Evolutionary conservation across 2,888 invertebrate species (phyloP), one percentile per base, ranked within the genome.

Genomic region (Hypselothyrea guttata): DNA sequence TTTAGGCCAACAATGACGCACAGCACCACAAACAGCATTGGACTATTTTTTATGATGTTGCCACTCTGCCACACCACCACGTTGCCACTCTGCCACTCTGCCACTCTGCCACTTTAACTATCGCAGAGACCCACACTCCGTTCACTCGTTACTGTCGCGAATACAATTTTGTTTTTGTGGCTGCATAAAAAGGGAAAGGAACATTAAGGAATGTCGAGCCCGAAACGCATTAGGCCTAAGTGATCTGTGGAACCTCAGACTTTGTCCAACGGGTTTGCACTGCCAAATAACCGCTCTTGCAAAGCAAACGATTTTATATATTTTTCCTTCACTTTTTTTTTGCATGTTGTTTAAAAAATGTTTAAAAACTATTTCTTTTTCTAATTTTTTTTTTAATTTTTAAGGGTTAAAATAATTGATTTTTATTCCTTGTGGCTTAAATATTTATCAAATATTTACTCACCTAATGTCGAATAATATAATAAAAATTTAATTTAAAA

Each of bases 1-100:
- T 79, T 67, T 74, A 83, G 79, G 79, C 84, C 79, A 83, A 76
- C 74, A 83, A 74, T 83, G 79, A 79, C 79, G 79, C 79, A 79
- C 81, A 79, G 62, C 52, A 35, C 53, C 13, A 35, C 27, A 34
- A 42, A 58, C 64, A 67, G 46, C 68, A 71, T 55, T 81, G 75
- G 82, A 68, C 78, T 65, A 57, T 77, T 73, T 71, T 73, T 68
- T 76, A 73, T 61, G 65, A 55, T 72, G 71, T 64, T 72, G 69
- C 69, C 73, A 46, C 51, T 53, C 35, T 30, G 15, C 1, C 4
- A 7, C 22, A 7, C 4, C 3, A 5, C 35, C n/a, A 9, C n/a
- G n/a, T 35, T 0, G 2, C 35, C 35, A 15, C 35, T 9, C 35
- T 35, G 3, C 2, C 7, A 7, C 28, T 1, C 7, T 2, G 5